Conservation (phyloP, 2,113 vertebrate species). For the Emydura subglobosa region DNA sequence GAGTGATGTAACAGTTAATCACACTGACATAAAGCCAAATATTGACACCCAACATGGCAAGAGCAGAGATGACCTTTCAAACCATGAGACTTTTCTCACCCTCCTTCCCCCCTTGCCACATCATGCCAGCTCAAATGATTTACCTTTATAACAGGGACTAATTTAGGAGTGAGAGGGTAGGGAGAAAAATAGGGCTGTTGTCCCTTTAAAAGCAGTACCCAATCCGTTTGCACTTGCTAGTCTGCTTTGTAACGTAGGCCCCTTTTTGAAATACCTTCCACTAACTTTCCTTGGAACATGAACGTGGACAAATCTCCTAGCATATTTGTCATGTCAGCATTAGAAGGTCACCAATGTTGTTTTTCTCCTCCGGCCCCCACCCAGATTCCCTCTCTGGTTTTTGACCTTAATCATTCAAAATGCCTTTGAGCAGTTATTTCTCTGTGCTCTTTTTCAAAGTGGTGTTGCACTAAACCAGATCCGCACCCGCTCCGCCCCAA, state of each 20-base stretch:
- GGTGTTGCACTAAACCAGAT: neutral
- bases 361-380: slow-evolving; percentile 21
- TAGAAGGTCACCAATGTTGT: slow-evolving; percentile 67
- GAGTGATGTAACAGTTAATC: slow-evolving; percentile 20
- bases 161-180: neutral
- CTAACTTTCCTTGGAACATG: neutral
- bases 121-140: neutral
- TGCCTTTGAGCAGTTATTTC: neutral
- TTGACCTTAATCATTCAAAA: slow-evolving; percentile 29
- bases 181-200: neutral
- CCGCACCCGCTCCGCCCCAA: neutral
- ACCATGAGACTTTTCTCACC: neutral
- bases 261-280: neutral
- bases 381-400: slow-evolving; percentile 21
- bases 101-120: rapidly evolving
- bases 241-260: neutral
- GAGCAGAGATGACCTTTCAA: neutral
- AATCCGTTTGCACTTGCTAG: neutral
- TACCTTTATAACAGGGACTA: neutral
- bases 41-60: slow-evolving; percentile 25
- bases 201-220: neutral
- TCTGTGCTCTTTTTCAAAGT: neutral
- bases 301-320: slow-evolving; percentile 29
- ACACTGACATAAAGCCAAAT: slow-evolving; percentile 13
- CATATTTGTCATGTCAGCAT: slow-evolving; percentile 65